Evolutionary conservation across 2,888 invertebrate species (phyloP).

Genomic region (Amphipoea oculea): DNA sequence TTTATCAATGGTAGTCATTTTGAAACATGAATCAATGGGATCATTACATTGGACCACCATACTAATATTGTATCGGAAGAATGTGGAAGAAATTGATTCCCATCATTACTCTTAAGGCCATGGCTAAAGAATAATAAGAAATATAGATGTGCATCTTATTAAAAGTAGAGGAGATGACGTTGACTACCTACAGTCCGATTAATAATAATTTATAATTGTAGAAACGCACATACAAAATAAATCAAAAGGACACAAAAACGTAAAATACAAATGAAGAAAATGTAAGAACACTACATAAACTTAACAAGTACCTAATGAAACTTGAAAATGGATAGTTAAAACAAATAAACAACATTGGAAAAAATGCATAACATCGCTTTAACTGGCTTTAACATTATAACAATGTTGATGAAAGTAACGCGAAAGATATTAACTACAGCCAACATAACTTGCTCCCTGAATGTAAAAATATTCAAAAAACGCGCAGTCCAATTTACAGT

Average conservation of each 20-base stretch:
- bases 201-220: not conserved
- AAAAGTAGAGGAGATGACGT: not conserved
- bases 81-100: slow-evolving; percentile 37
- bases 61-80: slow-evolving; percentile 21
- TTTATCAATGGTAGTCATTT: slow-evolving; percentile 43
- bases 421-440: not conserved
- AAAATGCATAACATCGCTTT: slow-evolving; percentile 1
- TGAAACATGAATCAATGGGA: slow-evolving; percentile 50
- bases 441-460: not conserved
- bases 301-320: not conserved
- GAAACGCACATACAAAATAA: not conserved
- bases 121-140: not conserved
- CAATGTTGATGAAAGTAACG: slow-evolving; percentile 26
- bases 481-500: slow-evolving; percentile 19
- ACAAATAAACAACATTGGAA: not conserved
- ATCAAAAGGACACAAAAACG: no score
- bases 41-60: slow-evolving; percentile 51
- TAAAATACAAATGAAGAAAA: not conserved
- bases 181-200: not conserved
- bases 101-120: slow-evolving; percentile 24
- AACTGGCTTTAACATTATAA: not conserved
- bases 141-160: not conserved
- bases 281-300: not conserved
- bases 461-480: not conserved
- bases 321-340: no score